phyloP scores from a whole-genome alignment of 2,797 vertebrate species.

The Chelon auratus region DNA sequence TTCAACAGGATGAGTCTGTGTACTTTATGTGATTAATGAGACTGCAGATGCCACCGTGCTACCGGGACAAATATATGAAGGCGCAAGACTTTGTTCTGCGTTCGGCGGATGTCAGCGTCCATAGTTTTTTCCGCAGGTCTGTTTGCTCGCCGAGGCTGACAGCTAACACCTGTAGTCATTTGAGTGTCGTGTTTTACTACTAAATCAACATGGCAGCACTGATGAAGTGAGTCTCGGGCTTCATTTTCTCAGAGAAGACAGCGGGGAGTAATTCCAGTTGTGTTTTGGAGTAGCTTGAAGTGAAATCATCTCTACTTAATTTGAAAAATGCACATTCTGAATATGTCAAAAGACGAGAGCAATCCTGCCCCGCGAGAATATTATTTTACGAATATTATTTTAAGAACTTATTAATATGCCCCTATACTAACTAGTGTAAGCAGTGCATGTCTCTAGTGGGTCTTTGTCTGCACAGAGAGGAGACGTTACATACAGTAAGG shows the following conservation, averaged over 20 bases:
- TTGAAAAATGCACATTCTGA: not conserved
- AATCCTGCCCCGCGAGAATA: too few species aligned
- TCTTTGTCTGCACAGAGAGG: too few species aligned
- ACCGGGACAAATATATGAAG: constrained; percentile 4
- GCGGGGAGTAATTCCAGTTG: not conserved
- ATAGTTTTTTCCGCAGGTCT: not conserved
- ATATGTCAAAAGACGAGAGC: too few species aligned
- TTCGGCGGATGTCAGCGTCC: not conserved
- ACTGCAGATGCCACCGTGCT: constrained; percentile 5
- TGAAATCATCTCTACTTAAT: not conserved
- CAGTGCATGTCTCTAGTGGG: too few species aligned
- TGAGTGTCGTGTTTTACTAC: not conserved
- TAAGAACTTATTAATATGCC: too few species aligned
- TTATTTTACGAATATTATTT: too few species aligned
- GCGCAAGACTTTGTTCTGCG: not conserved
- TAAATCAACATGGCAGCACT: not conserved
- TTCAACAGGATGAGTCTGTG: constrained; percentile 33
- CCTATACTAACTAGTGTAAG: too few species aligned
- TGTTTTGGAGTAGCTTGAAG: too few species aligned
- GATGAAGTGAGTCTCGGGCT: not conserved
- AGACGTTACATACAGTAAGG: too few species aligned
- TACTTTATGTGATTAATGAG: constrained; percentile 31
- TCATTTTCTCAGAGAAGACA: not conserved
- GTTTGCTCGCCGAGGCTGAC: not conserved
- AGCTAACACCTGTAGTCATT: constrained; percentile 8